phyloP scores from a whole-genome alignment of 1,140 invertebrate genomes.

The Brachionus calyciflorus region DNA sequence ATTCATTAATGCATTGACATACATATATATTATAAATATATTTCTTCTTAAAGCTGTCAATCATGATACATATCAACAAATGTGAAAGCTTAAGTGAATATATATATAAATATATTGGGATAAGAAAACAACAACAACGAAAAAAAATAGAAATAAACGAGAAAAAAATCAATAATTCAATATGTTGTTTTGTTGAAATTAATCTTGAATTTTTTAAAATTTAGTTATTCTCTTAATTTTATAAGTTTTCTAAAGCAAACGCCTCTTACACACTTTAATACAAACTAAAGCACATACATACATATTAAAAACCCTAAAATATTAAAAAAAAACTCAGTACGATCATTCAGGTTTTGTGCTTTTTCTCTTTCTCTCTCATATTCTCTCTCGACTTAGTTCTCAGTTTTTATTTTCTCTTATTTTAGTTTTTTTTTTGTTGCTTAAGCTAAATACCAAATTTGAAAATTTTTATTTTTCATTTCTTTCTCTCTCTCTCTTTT shows the following conservation, averaged over 20 bases:
- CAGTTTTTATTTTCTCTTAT: slow-evolving; percentile 1
- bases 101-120: too few species aligned
- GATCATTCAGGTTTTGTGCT: slow-evolving; percentile 30
- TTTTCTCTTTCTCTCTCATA: too few species aligned
- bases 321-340: neutral
- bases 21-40: too few species aligned
- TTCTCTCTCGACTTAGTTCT: neutral
- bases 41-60: too few species aligned
- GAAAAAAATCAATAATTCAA: slow-evolving; percentile 37
- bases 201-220: too few species aligned
- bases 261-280: neutral
- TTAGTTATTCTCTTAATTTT: neutral
- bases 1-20: too few species aligned
- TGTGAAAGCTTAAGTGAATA: too few species aligned
- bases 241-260: neutral
- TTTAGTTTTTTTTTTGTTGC: slow-evolving; percentile 7
- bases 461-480: neutral
- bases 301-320: neutral
- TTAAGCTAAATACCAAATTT: slow-evolving; percentile 43
- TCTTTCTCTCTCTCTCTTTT: neutral
- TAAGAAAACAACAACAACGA: too few species aligned
- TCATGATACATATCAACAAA: too few species aligned
- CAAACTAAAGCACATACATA: neutral
- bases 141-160: too few species aligned
- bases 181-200: neutral